Evolutionary conservation across 1,140 invertebrate genomes (phyloP), one percentile per base, ranked within the genome.

Genomic region (Drosophila watanabei): DNA sequence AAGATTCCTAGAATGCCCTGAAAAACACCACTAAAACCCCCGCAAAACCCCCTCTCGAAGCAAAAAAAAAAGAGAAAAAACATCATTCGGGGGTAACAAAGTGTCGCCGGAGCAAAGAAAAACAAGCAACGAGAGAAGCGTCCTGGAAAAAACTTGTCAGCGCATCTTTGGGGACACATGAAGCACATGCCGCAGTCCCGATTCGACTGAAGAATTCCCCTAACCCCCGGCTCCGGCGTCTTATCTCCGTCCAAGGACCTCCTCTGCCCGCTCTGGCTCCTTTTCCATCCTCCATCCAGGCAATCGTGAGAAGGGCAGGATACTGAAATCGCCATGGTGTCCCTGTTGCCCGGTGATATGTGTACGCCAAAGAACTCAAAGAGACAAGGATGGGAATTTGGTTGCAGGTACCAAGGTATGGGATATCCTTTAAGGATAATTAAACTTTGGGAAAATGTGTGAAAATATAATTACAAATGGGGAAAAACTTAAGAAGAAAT

Each of bases 101-200:
- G 64, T 64, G 49, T 63, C 65, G 66, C 41, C 59, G 54, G 35
- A 41, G 64, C 75, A 70, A 78, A 63, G 43, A 52, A 79, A 79
- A 69, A 79, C 65, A 71, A 35, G n/a, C 52, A 52, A 41, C 16
- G 49, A 52, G 30, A 24, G 66, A 63, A 60, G 46, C 70, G 62
- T 68, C 62, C 39, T 68, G 68, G 68, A 60, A 71, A 62, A 70
- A 71, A 59, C 65, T 79, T 79, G 75, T 72, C 75, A 79, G 75
- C 60, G 58, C 52, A 68, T 46, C 77, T 79, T 79, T 72, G 60
- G 77, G 75, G 75, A 79, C 75, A 63, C 66, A 79, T 70, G 75
- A 70, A 79, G 65, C 75, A 79, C 73, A 79, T 79, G 54, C 76
- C 75, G 63, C 73, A 77, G 63, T 68, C 52, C 49, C 63, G 48